Conservation (phyloP, 2,888 invertebrate genomes). For the Leptogaster cylindrica region DNA sequence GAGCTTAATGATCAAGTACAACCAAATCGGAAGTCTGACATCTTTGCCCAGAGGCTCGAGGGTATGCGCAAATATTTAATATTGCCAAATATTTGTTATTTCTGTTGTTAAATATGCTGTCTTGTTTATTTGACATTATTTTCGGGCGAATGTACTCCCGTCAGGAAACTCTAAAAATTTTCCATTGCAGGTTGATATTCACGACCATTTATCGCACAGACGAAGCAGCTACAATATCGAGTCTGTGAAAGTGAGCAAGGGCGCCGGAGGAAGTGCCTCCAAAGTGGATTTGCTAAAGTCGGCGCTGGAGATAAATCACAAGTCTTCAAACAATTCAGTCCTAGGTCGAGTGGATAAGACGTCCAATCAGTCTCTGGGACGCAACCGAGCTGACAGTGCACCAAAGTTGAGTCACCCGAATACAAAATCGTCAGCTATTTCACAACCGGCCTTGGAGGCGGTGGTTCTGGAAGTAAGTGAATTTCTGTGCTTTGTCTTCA, state of each 20-base stretch:
- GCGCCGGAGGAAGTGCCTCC: constrained; percentile 61
- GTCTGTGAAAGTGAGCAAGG: constrained; percentile 56
- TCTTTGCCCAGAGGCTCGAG: constrained; percentile 72
- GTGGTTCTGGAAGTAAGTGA: constrained; percentile 66
- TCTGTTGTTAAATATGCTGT: too few relatives aligned
- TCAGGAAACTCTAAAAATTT: not conserved
- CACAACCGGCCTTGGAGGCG: constrained; percentile 65
- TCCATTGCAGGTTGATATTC: constrained; percentile 58
- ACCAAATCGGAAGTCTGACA: constrained; percentile 76
- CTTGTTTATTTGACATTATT: constrained; percentile 2
- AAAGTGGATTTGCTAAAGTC: constrained; percentile 73
- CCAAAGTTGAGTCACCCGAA: constrained; percentile 66
- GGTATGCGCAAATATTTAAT: constrained; percentile 62
- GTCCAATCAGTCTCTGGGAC: constrained; percentile 67
- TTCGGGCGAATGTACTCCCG: not conserved
- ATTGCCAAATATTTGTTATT: constrained; percentile 4
- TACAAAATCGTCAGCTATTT: constrained; percentile 69
- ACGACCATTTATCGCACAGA: constrained; percentile 61
- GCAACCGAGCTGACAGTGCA: constrained; percentile 68
- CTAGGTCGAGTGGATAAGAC: constrained; percentile 63
- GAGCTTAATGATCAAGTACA: constrained; percentile 77
- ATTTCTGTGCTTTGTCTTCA: not conserved
- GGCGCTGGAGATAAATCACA: constrained; percentile 72
- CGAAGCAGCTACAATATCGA: constrained; percentile 63
- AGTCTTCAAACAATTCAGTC: constrained; percentile 63